Conservation (phyloP, 2,113 vertebrate species). For the Gadus macrocephalus region DNA sequence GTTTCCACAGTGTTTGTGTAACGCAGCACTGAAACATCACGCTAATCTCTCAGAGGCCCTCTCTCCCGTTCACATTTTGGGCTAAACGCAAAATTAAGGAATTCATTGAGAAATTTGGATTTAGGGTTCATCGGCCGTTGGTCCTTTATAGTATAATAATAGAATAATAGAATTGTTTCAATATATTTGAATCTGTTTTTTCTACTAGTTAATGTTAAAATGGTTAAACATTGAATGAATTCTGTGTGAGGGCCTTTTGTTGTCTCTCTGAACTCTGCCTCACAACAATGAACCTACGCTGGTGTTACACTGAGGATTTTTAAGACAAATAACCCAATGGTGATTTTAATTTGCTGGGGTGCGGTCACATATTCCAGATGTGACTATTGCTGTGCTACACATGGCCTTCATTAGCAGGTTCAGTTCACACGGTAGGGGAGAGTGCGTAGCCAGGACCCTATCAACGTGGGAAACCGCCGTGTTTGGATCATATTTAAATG, state of each 20-base stretch:
- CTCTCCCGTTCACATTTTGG: background rate
- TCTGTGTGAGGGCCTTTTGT: no score
- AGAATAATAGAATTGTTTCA: no score
- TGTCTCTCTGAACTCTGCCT: no score
- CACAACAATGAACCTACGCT: no score
- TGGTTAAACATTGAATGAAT: no score
- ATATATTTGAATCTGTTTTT: no score
- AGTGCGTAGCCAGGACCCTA: background rate
- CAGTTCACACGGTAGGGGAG: background rate
- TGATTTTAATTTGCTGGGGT: background rate
- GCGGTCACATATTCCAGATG: background rate
- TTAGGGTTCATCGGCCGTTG: no score
- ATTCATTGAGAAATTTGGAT: background rate
- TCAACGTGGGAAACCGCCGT: background rate
- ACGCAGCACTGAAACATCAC: background rate
- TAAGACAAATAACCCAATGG: background rate
- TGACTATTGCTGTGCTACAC: background rate
- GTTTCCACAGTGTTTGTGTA: conserved; percentile 9
- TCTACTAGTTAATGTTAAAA: no score
- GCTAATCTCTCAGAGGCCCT: background rate
- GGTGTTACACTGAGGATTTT: no score
- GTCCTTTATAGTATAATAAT: no score
- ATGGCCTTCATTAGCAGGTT: background rate
- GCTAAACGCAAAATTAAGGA: background rate
- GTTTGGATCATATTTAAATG: background rate